Conservation (phyloP, 2,797 vertebrate species). For the Anabacerthia variegaticeps region DNA sequence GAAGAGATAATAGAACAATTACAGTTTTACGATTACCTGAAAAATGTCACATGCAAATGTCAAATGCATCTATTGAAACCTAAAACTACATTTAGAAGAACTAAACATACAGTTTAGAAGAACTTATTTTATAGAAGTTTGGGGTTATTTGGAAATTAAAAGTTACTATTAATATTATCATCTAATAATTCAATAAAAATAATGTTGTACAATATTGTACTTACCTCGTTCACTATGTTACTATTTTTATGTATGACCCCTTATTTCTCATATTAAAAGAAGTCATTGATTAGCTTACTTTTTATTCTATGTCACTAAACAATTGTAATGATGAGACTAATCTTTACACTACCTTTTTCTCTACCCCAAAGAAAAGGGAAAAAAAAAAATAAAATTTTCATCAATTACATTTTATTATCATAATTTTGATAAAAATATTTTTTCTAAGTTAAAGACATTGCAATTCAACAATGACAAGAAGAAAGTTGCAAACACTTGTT, state of each 20-base stretch:
- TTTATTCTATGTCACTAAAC: background rate
- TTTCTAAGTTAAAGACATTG: background rate
- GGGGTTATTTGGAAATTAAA: background rate
- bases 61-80: background rate
- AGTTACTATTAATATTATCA: background rate
- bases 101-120: background rate
- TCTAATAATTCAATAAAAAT: background rate
- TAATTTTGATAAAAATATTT: background rate
- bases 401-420: background rate
- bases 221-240: background rate
- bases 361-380: fast-evolving
- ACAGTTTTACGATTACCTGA: background rate
- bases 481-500: background rate
- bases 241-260: background rate
- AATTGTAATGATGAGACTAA: background rate
- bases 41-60: background rate
- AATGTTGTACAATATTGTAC: background rate
- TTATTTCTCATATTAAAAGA: background rate
- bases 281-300: background rate
- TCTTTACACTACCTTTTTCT: background rate
- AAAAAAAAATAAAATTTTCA: background rate
- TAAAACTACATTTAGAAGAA: background rate
- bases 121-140: background rate
- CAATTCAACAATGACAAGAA: background rate
- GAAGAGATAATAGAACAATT: background rate